These are phyloP conservation scores for Erpornis zantholeuca DNA, from an alignment of 2,113 vertebrate genomes.

Conservation along the genomic window DNA sequence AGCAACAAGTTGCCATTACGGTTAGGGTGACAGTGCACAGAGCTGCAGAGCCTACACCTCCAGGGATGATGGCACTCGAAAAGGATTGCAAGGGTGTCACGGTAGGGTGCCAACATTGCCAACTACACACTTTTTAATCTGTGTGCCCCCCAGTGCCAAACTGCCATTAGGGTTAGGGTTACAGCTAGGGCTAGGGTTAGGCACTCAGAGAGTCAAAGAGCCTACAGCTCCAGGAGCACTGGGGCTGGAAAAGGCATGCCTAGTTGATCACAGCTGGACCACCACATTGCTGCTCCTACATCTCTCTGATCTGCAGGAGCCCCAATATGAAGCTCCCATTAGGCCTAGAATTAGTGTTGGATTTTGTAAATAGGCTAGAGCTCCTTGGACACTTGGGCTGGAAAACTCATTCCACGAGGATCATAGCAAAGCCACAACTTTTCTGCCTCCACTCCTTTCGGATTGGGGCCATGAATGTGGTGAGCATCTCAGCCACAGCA, in stretches of 20 bases:
- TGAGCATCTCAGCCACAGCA: background rate
- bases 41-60: background rate
- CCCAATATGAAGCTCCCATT: no score
- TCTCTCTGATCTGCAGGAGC: background rate
- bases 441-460: background rate
- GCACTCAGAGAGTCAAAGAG: background rate
- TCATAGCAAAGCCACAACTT: background rate
- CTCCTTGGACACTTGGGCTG: background rate
- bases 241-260: background rate
- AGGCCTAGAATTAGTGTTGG: background rate
- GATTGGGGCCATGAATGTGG: background rate
- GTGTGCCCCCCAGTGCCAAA: background rate
- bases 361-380: background rate
- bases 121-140: background rate
- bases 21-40: background rate
- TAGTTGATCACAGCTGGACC: background rate
- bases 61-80: background rate
- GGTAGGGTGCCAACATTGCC: background rate
- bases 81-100: background rate
- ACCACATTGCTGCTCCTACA: background rate
- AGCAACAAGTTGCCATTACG: background rate
- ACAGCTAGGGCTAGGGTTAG: background rate
- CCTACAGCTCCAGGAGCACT: background rate
- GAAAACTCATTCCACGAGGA: no score
- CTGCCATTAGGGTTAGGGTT: background rate